Conservation (phyloP, 2,797 vertebrate species). For the Meda fulgida region DNA sequence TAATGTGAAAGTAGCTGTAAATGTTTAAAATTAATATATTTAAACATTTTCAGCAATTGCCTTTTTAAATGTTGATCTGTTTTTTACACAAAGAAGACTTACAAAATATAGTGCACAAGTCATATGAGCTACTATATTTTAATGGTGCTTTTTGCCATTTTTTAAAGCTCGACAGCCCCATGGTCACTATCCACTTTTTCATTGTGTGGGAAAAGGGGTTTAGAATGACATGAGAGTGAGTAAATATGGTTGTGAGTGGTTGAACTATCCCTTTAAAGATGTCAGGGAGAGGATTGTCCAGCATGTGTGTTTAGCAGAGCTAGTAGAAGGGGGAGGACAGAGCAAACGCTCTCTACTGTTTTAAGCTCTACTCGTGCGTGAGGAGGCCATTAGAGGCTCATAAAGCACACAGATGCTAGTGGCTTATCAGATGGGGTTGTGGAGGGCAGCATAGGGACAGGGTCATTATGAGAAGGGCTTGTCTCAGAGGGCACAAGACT, state of each 20-base stretch:
- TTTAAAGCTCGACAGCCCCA: background rate
- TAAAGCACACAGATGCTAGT: slow-evolving; percentile 26
- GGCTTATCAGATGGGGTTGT: slow-evolving; percentile 30
- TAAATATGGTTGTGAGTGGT: slow-evolving; percentile 11
- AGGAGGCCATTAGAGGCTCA: slow-evolving; percentile 30
- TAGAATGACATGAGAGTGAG: background rate
- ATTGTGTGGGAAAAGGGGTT: background rate
- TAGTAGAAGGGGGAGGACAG: slow-evolving; percentile 7
- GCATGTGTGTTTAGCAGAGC: slow-evolving; percentile 17
- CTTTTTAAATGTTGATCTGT: no score
- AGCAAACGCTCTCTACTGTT: background rate
- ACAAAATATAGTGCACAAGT: background rate
- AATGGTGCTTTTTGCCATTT: background rate
- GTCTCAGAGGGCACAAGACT: background rate
- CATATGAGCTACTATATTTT: background rate
- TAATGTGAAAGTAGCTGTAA: background rate
- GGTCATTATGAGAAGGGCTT: slow-evolving; percentile 14
- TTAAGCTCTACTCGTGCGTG: slow-evolving; percentile 46
- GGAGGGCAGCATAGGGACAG: slow-evolving; percentile 3
- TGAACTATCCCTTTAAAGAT: slow-evolving; percentile 25
- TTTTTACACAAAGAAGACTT: background rate
- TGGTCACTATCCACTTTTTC: background rate
- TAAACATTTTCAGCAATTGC: background rate
- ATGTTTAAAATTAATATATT: background rate
- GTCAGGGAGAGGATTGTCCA: slow-evolving; percentile 28